Conservation (phyloP, 2,888 invertebrate genomes). For the Meiosimyza decipiens region DNA sequence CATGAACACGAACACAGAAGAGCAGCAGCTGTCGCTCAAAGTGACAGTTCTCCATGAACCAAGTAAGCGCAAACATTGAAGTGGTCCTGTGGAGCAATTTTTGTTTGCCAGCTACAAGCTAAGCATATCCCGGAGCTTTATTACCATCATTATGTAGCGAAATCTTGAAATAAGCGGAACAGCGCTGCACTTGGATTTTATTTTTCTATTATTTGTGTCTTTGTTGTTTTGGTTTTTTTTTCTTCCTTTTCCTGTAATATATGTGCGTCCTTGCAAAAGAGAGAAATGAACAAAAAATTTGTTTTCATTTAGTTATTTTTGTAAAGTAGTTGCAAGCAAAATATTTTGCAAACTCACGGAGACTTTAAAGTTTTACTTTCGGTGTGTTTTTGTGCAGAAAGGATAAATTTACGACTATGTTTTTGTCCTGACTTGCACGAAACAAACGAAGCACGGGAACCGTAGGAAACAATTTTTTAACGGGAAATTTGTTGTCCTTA, state of each 20-base stretch:
- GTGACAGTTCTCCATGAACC: conserved; percentile 5
- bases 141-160: conserved; percentile 8
- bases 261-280: not conserved
- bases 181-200: not conserved
- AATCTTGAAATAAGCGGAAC: conserved; percentile 1
- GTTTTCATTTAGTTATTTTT: conserved; percentile 7
- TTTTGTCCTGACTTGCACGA: conserved; percentile 1
- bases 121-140: conserved; percentile 7
- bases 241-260: not conserved
- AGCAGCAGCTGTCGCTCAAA: not conserved
- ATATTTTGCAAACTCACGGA: conserved; percentile 15
- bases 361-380: conserved; percentile 10
- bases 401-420: conserved; percentile 11
- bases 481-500: not conserved
- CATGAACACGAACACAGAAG: not conserved
- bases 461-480: conserved; percentile 1
- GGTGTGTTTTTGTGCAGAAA: not conserved
- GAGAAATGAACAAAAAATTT: not conserved
- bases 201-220: not conserved
- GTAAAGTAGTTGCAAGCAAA: not conserved
- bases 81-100: conserved; percentile 7
- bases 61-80: conserved; percentile 2
- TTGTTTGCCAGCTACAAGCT: conserved; percentile 13
- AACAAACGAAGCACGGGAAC: not conserved
- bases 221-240: not conserved